Conservation (phyloP, 2,888 invertebrate species). For the Ceramica pisi region DNA sequence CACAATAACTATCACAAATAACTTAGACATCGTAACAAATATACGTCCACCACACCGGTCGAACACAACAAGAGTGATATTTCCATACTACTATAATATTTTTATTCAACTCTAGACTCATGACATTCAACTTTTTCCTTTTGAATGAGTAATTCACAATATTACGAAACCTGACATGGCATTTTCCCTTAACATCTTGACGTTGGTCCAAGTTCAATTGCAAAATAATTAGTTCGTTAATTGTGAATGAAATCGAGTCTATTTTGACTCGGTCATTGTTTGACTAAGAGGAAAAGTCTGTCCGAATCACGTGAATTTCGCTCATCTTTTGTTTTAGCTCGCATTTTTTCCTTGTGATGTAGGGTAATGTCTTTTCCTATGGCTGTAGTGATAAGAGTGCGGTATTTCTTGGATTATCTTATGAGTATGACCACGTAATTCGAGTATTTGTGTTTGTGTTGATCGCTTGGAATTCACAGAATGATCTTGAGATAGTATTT, state of each 20-base stretch:
- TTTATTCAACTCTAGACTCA: conserved; percentile 43
- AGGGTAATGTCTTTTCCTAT: conserved; percentile 19
- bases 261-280: conserved; percentile 43
- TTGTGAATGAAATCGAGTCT: conserved; percentile 28
- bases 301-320: conserved; percentile 47
- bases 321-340: conserved; percentile 42
- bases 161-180: conserved; percentile 37
- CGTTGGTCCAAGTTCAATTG: conserved; percentile 34
- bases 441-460: conserved; percentile 2
- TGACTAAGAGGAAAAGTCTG: conserved; percentile 6
- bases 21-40: conserved; percentile 65
- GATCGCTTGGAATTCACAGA: conserved; percentile 16
- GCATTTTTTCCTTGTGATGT: conserved; percentile 42
- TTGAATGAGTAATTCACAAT: conserved; percentile 65
- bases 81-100: conserved; percentile 31
- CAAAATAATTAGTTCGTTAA: conserved; percentile 47
- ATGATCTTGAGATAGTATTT: background rate
- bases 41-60: conserved; percentile 45
- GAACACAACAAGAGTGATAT: conserved; percentile 50
- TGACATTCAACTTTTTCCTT: conserved; percentile 69
- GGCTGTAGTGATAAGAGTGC: conserved; percentile 13
- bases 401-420: conserved; percentile 24
- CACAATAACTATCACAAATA: conserved; percentile 62
- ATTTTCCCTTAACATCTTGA: conserved; percentile 51
- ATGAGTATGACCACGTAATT: conserved; percentile 27